These are phyloP conservation scores for Carduelis carduelis DNA, from an alignment of 2,797 vertebrate species.

Conservation along the genomic window DNA sequence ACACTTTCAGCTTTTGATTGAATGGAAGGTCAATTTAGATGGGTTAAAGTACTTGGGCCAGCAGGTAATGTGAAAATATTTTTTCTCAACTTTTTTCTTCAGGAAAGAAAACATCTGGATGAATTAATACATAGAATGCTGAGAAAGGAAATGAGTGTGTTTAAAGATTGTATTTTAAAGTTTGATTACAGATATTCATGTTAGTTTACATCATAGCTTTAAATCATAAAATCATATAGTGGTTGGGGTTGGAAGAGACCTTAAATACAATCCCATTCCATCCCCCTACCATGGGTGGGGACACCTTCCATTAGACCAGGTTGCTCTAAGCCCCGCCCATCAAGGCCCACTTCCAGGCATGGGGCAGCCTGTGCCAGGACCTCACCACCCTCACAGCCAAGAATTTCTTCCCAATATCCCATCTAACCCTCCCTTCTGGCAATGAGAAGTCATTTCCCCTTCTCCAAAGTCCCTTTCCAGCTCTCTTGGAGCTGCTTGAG, in stretches of 20 bases:
- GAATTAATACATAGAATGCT: background rate
- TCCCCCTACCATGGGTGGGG: fast-evolving
- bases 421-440: background rate
- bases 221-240: background rate
- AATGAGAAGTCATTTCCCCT: background rate
- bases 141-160: background rate
- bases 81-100: background rate
- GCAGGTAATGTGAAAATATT: conserved; percentile 80
- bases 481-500: background rate
- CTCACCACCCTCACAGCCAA: background rate
- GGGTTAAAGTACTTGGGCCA: conserved; percentile 94
- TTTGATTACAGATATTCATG: background rate
- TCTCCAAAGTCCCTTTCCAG: background rate
- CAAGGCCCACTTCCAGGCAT: background rate
- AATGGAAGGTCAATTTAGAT: conserved; percentile 95
- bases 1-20: conserved; percentile 88
- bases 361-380: background rate
- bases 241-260: background rate
- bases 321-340: fast-evolving
- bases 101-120: background rate
- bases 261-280: background rate
- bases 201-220: background rate
- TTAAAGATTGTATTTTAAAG: background rate
- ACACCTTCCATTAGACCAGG: background rate
- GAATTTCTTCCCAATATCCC: background rate